Evolutionary conservation across 2,797 vertebrate genomes (phyloP).

Genomic region (Eospalax fontanierii): DNA sequence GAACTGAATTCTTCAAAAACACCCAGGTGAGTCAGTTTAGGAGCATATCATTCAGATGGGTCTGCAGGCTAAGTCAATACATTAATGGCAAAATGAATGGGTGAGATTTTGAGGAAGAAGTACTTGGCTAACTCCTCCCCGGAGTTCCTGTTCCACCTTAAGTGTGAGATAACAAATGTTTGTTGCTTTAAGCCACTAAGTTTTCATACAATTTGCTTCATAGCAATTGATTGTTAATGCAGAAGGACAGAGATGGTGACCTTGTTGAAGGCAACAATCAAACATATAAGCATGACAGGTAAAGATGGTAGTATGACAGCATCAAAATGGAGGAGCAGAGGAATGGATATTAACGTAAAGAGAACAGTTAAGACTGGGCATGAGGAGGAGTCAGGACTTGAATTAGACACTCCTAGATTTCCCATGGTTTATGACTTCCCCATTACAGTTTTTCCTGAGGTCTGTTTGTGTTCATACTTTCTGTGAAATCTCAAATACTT

Average conservation of each 20-base stretch:
- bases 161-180: background rate
- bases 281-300: background rate
- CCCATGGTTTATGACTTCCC: rapidly evolving
- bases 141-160: background rate
- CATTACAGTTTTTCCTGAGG: background rate
- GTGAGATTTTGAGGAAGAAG: background rate
- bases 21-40: background rate
- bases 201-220: background rate
- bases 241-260: background rate
- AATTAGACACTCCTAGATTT: background rate
- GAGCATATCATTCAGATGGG: background rate
- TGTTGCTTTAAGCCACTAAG: background rate
- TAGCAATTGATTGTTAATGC: background rate
- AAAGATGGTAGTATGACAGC: background rate
- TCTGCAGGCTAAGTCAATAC: background rate
- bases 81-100: background rate
- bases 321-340: background rate
- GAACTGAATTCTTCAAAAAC: background rate
- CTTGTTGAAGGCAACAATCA: background rate
- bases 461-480: background rate
- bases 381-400: background rate
- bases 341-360: background rate
- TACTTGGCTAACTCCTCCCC: background rate
- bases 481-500: background rate
- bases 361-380: background rate